phyloP scores from a whole-genome alignment of 2,797 vertebrate species.

The Euphonia xanthogaster region DNA sequence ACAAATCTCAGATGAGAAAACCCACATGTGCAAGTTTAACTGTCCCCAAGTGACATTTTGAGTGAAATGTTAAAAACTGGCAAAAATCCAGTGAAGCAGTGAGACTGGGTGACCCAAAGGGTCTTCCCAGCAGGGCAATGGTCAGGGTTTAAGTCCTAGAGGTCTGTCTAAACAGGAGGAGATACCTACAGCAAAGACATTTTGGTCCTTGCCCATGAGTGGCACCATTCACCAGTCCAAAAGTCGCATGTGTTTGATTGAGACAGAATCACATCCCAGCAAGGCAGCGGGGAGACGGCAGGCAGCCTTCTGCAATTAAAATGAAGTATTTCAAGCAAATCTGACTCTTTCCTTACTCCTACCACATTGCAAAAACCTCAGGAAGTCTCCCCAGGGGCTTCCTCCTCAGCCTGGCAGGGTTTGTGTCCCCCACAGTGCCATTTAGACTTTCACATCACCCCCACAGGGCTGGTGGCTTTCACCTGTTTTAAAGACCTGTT shows the following conservation, averaged over 20 bases:
- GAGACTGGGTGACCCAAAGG: fast-evolving
- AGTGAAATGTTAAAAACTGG: background rate
- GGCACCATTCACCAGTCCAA: background rate
- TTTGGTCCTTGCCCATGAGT: background rate
- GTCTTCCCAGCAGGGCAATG: background rate
- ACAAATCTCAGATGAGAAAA: background rate
- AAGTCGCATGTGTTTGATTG: fast-evolving
- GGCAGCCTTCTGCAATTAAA: slow-evolving; percentile 33
- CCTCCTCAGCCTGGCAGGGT: background rate
- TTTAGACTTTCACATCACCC: background rate
- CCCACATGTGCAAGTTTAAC: background rate
- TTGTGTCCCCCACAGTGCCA: background rate
- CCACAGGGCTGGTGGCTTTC: background rate
- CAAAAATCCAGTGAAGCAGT: background rate
- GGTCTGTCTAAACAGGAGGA: background rate
- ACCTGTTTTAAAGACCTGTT: background rate
- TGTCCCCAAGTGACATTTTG: background rate
- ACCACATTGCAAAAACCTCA: background rate
- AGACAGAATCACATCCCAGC: background rate
- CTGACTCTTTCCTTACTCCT: background rate
- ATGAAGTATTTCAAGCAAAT: slow-evolving; percentile 17
- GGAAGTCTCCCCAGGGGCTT: background rate
- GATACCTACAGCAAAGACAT: background rate
- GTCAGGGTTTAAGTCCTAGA: background rate
- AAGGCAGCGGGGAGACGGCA: background rate